Evolutionary conservation across 2,113 vertebrate species (phyloP).

Genomic region (Vulpes vulpes): DNA sequence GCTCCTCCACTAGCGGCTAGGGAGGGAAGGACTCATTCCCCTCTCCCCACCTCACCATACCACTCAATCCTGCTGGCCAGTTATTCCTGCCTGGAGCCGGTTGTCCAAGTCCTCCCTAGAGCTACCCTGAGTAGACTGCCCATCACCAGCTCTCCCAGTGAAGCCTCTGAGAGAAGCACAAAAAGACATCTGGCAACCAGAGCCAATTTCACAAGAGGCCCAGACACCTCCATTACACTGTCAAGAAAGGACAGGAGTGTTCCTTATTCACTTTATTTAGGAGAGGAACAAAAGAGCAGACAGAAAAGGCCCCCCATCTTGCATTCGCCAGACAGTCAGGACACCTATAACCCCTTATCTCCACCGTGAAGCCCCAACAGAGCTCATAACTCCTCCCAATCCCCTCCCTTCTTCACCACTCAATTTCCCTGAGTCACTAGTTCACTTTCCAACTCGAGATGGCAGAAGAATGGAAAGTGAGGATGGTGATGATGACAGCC

Average conservation of each 20-base stretch:
- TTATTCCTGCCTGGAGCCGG: not conserved
- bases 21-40: not conserved
- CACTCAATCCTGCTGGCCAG: not conserved
- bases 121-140: not conserved
- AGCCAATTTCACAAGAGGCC: not conserved
- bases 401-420: not conserved
- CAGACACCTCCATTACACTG: not conserved
- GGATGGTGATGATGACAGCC: not conserved
- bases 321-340: not conserved
- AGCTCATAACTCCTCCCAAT: not conserved
- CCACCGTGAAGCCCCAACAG: not conserved
- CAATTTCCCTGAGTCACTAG: not conserved
- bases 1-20: not conserved
- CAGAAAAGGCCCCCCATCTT: not conserved
- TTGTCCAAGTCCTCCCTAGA: not conserved
- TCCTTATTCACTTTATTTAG: not conserved
- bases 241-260: not conserved
- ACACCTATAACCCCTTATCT: not conserved
- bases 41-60: not conserved
- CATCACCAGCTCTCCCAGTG: not conserved
- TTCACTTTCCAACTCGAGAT: not conserved
- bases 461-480: constrained; percentile 31
- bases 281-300: not conserved
- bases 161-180: constrained; percentile 36
- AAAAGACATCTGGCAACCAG: not conserved